phyloP scores from a whole-genome alignment of 2,888 invertebrate species.

The Leptinotarsa peninsularis region DNA sequence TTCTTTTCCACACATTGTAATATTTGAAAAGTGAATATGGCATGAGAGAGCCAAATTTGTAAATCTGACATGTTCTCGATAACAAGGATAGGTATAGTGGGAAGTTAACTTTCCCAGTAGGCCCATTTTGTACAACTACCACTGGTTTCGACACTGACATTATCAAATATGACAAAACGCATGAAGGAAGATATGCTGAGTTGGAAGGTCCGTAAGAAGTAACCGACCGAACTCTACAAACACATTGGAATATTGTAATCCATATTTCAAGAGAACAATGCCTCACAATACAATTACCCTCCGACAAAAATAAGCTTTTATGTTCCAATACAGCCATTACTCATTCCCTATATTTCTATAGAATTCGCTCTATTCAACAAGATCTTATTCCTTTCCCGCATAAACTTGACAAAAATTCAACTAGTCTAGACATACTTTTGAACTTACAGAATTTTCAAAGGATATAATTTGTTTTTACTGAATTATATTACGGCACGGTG shows the following conservation, averaged over 20 bases:
- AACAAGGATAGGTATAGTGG: background rate
- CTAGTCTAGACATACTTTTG: constrained; percentile 39
- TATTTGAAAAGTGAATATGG: background rate
- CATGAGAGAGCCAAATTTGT: background rate
- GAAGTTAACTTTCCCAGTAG: background rate
- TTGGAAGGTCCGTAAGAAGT: constrained; percentile 58
- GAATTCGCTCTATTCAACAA: constrained; percentile 48
- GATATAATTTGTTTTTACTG: background rate
- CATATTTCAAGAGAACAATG: constrained; percentile 66
- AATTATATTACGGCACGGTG: too few species aligned
- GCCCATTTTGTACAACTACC: background rate
- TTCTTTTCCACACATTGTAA: too few species aligned
- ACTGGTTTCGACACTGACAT: constrained; percentile 6
- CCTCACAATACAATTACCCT: constrained; percentile 67
- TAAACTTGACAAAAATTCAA: constrained; percentile 39
- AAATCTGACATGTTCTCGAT: background rate
- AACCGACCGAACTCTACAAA: constrained; percentile 55
- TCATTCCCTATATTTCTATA: constrained; percentile 60
- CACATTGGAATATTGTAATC: constrained; percentile 60
- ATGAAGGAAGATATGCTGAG: constrained; percentile 46
- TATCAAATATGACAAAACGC: background rate
- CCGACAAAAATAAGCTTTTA: constrained; percentile 66
- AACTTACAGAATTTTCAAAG: constrained; percentile 4
- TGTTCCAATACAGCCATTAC: constrained; percentile 66
- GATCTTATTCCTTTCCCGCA: constrained; percentile 39